phyloP scores from a whole-genome alignment of 35 echinoderm and acorn worm species.

The Ophiothrix spiculata region DNA sequence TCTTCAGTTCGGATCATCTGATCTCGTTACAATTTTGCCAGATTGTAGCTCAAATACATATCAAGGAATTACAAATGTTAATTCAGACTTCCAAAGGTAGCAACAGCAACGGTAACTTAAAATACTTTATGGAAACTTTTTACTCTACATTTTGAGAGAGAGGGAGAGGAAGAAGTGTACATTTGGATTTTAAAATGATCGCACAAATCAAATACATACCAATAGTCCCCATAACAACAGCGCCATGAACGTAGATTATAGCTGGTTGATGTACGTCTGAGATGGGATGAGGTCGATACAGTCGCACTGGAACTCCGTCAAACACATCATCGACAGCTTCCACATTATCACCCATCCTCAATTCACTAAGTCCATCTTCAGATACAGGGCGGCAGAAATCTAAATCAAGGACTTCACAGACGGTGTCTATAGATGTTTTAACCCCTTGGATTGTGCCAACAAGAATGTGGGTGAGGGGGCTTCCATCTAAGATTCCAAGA shows the following conservation, averaged over 20 bases:
- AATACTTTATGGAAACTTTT: too few species aligned
- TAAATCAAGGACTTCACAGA: not conserved
- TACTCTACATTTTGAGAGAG: too few species aligned
- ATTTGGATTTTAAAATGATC: too few species aligned
- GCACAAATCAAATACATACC: not conserved
- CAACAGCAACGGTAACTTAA: too few species aligned
- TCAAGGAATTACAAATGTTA: too few species aligned
- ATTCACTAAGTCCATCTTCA: not conserved
- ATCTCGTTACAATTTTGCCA: too few species aligned
- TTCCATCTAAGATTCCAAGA: not conserved
- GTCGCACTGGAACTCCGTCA: not conserved
- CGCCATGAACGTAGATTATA: not conserved
- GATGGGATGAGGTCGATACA: not conserved
- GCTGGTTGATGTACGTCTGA: not conserved
- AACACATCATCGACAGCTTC: not conserved
- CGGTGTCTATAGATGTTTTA: not conserved
- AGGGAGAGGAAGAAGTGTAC: too few species aligned
- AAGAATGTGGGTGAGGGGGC: not conserved
- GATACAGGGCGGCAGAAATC: not conserved
- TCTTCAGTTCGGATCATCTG: too few species aligned
- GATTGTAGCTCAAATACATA: too few species aligned
- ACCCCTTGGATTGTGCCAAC: not conserved
- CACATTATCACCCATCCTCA: not conserved
- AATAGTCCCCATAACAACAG: not conserved
- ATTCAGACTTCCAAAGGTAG: too few species aligned